Evolutionary conservation across 2,113 vertebrate genomes (phyloP), one percentile per base, ranked within the genome.

Genomic region (Okapia johnstoni): DNA sequence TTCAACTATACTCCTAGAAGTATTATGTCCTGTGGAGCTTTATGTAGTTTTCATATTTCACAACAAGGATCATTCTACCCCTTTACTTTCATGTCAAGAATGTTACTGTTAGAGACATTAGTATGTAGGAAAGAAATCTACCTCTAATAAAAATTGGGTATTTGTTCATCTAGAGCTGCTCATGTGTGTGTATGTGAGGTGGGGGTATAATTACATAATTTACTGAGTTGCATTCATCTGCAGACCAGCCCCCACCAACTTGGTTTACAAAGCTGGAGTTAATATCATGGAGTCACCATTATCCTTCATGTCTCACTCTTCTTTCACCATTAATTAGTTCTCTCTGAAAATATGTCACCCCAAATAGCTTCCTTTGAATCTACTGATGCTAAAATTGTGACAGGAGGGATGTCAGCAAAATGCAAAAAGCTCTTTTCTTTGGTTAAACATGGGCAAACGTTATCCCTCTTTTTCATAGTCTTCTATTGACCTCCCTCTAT

Each of bases 91-190:
- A 25, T 28, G 28, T 60, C 54, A 54, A 30, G 80, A 43, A 86
- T 88, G 33, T 23, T 66, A 66, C 52, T 40, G 7, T 58, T 52
- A 90, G 54, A 79, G 23, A 50, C 1, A 76, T 2, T 26, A 40
- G 70, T 43, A 11, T 4, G 8, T 36, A 90, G 54, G 76, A 92
- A 92, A 85, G 90, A 85, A 84, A 95, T 3, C 4, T n/a, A 7
- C 54, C 86, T 93, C 83, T 96, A 85, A n/a, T 10, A 91, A 76
- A 97, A 96, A 63, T 17, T 61, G 73, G 55, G 5, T 66, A n/a
- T 80, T 66, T 76, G 40, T 79, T 96, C 55, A 86, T 40, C 36
- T 36, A 50, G n/a, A 83, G 7, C 36, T 92, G 23, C 33, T 10
- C 8, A 3, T 54, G 58, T 25, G 7, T 40, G 30, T 16, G 46